Base-by-base conservation (phyloP, 2,888 invertebrate species). In the Amorpha juglandis region DNA sequence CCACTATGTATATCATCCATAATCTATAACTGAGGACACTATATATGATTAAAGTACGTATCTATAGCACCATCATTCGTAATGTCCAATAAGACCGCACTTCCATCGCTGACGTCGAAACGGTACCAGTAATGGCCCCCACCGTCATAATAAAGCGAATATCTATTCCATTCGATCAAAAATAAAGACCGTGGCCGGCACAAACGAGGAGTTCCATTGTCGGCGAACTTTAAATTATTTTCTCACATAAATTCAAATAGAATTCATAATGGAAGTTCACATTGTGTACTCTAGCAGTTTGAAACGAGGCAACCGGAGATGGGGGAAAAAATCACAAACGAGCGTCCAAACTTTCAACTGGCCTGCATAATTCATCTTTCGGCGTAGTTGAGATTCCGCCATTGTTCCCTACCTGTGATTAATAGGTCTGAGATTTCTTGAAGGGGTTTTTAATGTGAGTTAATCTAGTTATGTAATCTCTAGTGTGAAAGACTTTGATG, bases 341-440 rank as follows among this genome's bases (percentile, higher is more conserved):
- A 69, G 65, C 63, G 48, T 45, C 48, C 55, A 64, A 67, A 65
- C 67, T 67, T 76, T 72, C 27, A 65, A 67, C 68, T 71, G 67
- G 64, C 67, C 67, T 80, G 80, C 77, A 82, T 86, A 83, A 82
- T 84, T 83, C 81, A 81, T 79, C 70, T 71, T 67, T 68, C 70
- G 50, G 65, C 51, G 63, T 55, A 62, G 65, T 64, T 69, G 52
- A 66, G 45, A 66, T 66, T 66, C 53, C 38, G 63, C 71, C 51
- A 69, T 71, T 69, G 72, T 69, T 72, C 62, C 69, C 70, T 69
- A 69, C 67, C 68, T 70, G 72, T 77, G 78, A 82, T 79, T 81
- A 80, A 80, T 80, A 78, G 74, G 71, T 70, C 62, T 55, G 63
- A 42, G 45, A 74, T 70, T 67, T 72, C 70, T 14, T 67, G 19